Evolutionary conservation across 92 coral and sea anemone genomes (phyloP), one percentile per base, ranked within the genome.

Genomic region (Porites divaricata): DNA sequence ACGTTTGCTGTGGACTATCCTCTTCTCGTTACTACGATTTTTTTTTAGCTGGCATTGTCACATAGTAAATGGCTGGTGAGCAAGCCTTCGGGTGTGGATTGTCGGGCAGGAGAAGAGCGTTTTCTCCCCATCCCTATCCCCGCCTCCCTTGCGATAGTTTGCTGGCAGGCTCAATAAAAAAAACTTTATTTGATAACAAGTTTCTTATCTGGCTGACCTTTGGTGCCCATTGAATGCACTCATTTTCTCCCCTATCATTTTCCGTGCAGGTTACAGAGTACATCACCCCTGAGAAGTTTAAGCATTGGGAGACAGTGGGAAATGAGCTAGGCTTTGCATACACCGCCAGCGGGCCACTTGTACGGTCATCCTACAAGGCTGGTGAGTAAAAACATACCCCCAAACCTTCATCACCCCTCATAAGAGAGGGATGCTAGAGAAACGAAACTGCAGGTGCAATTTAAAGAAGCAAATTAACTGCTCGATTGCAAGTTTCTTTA

Each of bases 321-420:
- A 83, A 88, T 67, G 97, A 95, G 21, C 89, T 97, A 16, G 99
- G 99, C 4, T 97, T 97, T 89, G 98, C 90, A 9, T 97, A 97
- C 83, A 95, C 98, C 19, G 99, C 99, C 2, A 97, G 99, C 72
- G 99, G 99, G 7, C 99, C 99, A 41, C 92, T 97, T 21, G 99
- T 97, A 19, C 92, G 99, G 50, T 97, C 99, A 1, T 97, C 99
- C 1, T 97, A 97, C 91, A 95, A 95, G 86, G 99, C 99, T 69
- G 99, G 99, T 97, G 80, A 73, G 63, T 52, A 19, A 11, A 61
- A 61, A 61, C 23, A 1, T 28, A 6, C 9, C 20, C 16, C 21
- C 1, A 9, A 20, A 22, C 54, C 2, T 2, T 12, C 21, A 35
- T n/a, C 3, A 49, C 6, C 23, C 8, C 20, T 20, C 28, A 13